These are phyloP conservation scores for Pipa parva DNA, from an alignment of 2,113 vertebrate species.

Conservation along the genomic window DNA sequence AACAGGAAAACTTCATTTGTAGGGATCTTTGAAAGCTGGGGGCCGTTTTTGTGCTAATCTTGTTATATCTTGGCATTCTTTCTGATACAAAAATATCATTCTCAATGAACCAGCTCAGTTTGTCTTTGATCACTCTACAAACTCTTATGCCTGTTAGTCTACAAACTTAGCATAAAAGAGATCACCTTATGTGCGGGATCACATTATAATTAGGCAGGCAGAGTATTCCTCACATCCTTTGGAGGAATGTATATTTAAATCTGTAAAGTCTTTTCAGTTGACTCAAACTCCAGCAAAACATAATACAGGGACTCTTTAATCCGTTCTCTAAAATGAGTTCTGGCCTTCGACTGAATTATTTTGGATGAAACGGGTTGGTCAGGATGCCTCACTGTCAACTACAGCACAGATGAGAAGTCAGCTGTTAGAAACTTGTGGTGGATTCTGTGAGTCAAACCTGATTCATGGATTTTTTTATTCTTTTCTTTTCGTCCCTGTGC, in stretches of 20 bases:
- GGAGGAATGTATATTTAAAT: neutral
- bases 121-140: too few relatives aligned
- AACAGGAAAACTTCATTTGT: too few relatives aligned
- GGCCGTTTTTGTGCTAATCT: too few relatives aligned
- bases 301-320: neutral
- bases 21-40: too few relatives aligned
- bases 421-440: slow-evolving; percentile 12
- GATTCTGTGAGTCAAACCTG: slow-evolving; percentile 24
- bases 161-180: too few relatives aligned
- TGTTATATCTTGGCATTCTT: too few relatives aligned
- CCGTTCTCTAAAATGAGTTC: neutral
- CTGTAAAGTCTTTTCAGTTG: neutral
- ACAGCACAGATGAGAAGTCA: slow-evolving; percentile 5
- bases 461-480: slow-evolving; percentile 7
- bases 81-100: too few relatives aligned
- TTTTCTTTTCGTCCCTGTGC: neutral
- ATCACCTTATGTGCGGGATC: neutral
- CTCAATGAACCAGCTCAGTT: too few relatives aligned
- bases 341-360: slow-evolving; percentile 7
- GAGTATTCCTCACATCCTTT: neutral
- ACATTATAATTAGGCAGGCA: neutral
- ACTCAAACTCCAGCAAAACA: neutral
- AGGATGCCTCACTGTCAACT: slow-evolving; percentile 4
- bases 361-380: slow-evolving; percentile 17
- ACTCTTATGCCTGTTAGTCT: too few relatives aligned